These are phyloP conservation scores for Archips crataeganus DNA, from an alignment of 2,888 invertebrate species.

Conservation along the genomic window DNA sequence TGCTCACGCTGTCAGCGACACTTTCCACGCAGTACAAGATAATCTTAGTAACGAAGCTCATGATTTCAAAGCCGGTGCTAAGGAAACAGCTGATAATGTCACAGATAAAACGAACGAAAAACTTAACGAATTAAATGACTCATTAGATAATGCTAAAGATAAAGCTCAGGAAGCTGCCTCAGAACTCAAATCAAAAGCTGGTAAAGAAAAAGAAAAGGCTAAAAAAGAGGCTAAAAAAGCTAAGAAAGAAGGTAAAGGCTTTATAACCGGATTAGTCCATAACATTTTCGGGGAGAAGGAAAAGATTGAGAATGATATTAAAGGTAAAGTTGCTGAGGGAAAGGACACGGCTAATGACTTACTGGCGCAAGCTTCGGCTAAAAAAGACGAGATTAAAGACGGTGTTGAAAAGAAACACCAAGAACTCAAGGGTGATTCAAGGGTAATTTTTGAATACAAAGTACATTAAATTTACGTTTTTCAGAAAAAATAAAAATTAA, in stretches of 20 bases:
- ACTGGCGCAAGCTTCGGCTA: conserved; percentile 64
- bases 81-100: conserved; percentile 60
- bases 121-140: conserved; percentile 63
- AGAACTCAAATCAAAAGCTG: conserved; percentile 54
- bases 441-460: no score
- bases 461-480: no score
- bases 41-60: conserved; percentile 61
- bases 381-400: conserved; percentile 68
- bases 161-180: conserved; percentile 61
- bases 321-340: conserved; percentile 69
- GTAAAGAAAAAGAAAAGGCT: conserved; percentile 63
- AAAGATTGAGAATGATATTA: conserved; percentile 75
- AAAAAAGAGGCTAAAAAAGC: conserved; percentile 76
- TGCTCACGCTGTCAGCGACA: conserved; percentile 63
- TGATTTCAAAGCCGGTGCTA: conserved; percentile 61
- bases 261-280: conserved; percentile 76
- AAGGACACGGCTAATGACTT: conserved; percentile 71
- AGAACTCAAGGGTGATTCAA: no score
- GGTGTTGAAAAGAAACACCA: conserved; percentile 60
- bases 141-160: conserved; percentile 65
- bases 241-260: conserved; percentile 77
- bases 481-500: no score
- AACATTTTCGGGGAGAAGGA: conserved; percentile 81
- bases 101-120: conserved; percentile 65
- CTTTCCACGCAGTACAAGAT: conserved; percentile 58